Conservation (phyloP, 92 coral and sea anemone species). For the Epizoanthus ramosus region DNA sequence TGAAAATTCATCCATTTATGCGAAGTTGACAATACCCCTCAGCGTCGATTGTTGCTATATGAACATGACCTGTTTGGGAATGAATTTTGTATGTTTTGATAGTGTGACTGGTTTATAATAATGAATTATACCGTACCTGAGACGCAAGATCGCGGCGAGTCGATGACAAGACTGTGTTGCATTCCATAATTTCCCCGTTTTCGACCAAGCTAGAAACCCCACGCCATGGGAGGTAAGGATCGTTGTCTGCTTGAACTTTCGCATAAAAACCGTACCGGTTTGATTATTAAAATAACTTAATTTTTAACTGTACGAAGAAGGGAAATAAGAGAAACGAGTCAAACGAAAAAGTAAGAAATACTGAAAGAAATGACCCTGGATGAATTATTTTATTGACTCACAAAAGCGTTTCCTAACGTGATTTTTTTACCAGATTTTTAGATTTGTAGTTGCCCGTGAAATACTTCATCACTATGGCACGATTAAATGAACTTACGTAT, state of each 20-base stretch:
- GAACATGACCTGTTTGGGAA: constrained; percentile 60
- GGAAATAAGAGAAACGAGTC: constrained; percentile 7
- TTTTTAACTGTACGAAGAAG: constrained; percentile 1
- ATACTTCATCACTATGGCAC: constrained; percentile 4
- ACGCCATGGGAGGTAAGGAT: constrained; percentile 58
- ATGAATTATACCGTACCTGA: constrained; percentile 32
- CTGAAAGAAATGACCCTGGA: not conserved
- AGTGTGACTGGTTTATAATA: constrained; percentile 42
- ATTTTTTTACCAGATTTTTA: not conserved
- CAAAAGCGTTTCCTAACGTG: constrained; percentile 2
- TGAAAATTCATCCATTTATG: constrained; percentile 33
- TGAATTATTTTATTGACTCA: not conserved
- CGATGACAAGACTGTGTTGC: constrained; percentile 47
- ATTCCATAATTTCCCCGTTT: constrained; percentile 39
- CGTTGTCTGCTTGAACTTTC: constrained; percentile 37
- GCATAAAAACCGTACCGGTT: constrained; percentile 36
- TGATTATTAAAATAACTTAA: not conserved
- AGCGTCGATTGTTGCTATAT: constrained; percentile 63
- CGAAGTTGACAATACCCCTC: constrained; percentile 24
- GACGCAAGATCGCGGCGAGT: constrained; percentile 45
- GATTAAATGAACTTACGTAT: constrained; percentile 38
- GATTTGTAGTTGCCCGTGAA: not conserved
- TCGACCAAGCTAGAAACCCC: constrained; percentile 41
- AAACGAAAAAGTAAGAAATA: not conserved
- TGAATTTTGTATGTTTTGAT: constrained; percentile 64